These are phyloP conservation scores for Parnassius smintheus DNA, from an alignment of 2,888 invertebrate species.

Conservation along the genomic window DNA sequence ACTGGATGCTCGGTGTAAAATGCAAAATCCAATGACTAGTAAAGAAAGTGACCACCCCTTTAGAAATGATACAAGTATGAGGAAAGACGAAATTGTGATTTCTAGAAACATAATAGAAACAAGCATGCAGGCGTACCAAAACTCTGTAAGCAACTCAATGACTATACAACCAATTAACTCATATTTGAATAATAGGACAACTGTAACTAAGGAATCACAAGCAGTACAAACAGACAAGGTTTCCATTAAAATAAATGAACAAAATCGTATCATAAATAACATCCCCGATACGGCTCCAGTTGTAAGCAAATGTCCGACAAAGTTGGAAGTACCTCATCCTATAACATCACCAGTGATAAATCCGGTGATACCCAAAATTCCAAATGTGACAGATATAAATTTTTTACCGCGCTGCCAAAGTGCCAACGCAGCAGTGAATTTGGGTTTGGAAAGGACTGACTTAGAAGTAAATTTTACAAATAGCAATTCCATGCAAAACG, in stretches of 20 bases:
- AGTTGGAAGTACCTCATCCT: conserved; percentile 74
- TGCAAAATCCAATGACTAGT: conserved; percentile 47
- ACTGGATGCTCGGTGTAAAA: conserved; percentile 56
- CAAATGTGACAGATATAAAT: conserved; percentile 64
- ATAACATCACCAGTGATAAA: conserved; percentile 75
- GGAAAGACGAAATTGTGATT: conserved; percentile 70
- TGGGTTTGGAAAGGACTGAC: conserved; percentile 65
- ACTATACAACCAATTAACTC: conserved; percentile 70
- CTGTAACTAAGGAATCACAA: conserved; percentile 65
- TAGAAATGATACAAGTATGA: conserved; percentile 56
- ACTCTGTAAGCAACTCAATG: conserved; percentile 64
- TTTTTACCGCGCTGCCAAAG: conserved; percentile 75
- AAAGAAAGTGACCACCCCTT: conserved; percentile 64
- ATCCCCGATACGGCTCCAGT: conserved; percentile 55
- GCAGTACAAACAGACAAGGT: conserved; percentile 68
- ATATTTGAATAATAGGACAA: conserved; percentile 61
- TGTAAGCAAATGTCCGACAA: conserved; percentile 63
- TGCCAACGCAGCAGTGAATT: conserved; percentile 66
- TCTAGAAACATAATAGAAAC: conserved; percentile 65
- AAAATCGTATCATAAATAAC: conserved; percentile 51
- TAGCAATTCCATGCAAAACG: conserved; percentile 52
- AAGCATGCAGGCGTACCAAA: conserved; percentile 59
- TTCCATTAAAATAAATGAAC: conserved; percentile 56
- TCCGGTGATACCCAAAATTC: conserved; percentile 70
- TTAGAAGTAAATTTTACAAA: conserved; percentile 58